phyloP scores from a whole-genome alignment of 1,140 invertebrate genomes.

The Lutraria rhynchaena region DNA sequence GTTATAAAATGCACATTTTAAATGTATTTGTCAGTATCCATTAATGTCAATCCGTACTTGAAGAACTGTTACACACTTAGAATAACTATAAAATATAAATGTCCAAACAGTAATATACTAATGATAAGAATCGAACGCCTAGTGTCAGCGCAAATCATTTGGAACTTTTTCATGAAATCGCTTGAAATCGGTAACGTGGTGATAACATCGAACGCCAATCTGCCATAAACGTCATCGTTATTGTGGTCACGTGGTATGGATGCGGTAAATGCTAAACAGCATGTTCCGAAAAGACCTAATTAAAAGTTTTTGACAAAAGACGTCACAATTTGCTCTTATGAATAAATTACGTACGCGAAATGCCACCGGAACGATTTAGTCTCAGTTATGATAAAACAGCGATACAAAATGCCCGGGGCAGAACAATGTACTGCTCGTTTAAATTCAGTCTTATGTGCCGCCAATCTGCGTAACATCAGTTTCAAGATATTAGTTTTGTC shows the following conservation, averaged over 20 bases:
- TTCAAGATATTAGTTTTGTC: conserved; percentile 38
- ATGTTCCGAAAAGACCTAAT: too few relatives aligned
- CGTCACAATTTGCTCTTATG: too few relatives aligned
- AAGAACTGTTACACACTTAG: too few relatives aligned
- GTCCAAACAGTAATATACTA: too few relatives aligned
- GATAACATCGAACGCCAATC: conserved; percentile 36
- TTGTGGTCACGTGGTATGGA: too few relatives aligned
- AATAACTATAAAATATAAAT: too few relatives aligned
- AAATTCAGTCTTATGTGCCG: conserved; percentile 24
- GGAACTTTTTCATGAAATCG: not conserved
- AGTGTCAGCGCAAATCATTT: conserved; percentile 17
- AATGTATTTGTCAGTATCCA: too few relatives aligned
- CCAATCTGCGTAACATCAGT: conserved; percentile 27
- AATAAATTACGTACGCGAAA: conserved; percentile 16
- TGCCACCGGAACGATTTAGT: conserved; percentile 8
- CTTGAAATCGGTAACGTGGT: not conserved
- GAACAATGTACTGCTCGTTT: conserved; percentile 18
- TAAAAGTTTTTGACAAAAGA: too few relatives aligned
- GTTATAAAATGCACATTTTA: too few relatives aligned
- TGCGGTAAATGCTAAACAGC: too few relatives aligned
- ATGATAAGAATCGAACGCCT: conserved; percentile 36
- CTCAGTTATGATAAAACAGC: not conserved
- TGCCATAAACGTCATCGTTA: too few relatives aligned
- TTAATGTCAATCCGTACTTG: too few relatives aligned
- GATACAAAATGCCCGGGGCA: conserved; percentile 30